Evolutionary conservation across 2,113 vertebrate species (phyloP).

Genomic region (Climacteris rufus): DNA sequence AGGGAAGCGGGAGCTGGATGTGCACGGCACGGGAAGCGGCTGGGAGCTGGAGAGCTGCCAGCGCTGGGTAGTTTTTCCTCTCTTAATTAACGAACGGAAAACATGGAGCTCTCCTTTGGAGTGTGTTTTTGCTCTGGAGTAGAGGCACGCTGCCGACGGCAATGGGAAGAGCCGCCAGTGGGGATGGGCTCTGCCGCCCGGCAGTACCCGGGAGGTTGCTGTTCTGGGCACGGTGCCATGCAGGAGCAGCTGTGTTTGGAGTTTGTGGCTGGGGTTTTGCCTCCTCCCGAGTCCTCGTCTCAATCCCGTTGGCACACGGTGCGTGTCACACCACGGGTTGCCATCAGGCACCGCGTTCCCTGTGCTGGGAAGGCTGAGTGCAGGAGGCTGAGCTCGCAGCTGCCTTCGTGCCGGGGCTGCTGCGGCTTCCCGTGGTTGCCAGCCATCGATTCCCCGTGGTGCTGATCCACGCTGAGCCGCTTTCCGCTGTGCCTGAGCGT

Average conservation of each 20-base stretch:
- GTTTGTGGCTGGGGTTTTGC: neutral
- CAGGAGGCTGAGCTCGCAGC: neutral
- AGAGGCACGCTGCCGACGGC: neutral
- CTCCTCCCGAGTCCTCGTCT: neutral
- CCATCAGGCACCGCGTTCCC: neutral
- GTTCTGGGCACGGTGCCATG: neutral
- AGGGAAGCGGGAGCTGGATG: constrained; percentile 15
- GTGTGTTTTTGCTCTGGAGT: neutral
- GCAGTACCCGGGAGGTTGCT: neutral
- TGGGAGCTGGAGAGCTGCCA: constrained; percentile 21
- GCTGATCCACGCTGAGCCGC: rapidly evolving
- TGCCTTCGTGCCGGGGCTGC: neutral
- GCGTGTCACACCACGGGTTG: neutral
- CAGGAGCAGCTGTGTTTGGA: neutral
- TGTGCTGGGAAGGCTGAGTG: neutral
- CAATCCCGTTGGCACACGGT: neutral
- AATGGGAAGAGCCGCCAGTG: neutral
- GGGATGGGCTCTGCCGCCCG: neutral
- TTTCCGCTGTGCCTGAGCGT: neutral
- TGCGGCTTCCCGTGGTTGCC: neutral
- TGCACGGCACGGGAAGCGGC: neutral
- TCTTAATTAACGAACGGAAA: constrained; percentile 46
- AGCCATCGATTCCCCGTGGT: rapidly evolving
- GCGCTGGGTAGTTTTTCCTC: constrained; percentile 5
- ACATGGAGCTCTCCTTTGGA: neutral